Evolutionary conservation across 2,888 invertebrate species (phyloP), one percentile per base, ranked within the genome.

Genomic region (Catotricha subobsoleta): DNA sequence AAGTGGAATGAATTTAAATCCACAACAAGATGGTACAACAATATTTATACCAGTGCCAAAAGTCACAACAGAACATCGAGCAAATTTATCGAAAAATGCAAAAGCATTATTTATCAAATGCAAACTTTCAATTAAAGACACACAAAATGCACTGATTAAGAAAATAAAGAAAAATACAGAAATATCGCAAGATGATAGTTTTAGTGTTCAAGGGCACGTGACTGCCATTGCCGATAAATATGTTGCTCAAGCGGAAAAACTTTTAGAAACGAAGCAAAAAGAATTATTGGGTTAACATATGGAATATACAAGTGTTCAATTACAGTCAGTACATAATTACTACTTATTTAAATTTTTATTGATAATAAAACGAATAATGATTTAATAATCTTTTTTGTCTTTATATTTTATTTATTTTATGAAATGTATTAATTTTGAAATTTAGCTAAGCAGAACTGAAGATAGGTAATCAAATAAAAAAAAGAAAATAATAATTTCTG

Each of bases 11-110:
- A 90, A 90, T 60, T 64, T 94, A 42, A 92, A 87, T 65, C 90
- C 92, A 0, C 92, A 94, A 57, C 90, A 91, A 60, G 94, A 95
- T 56, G 91, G 91, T 18, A 90, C 87, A 2, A 84, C 82, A 2
- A 61, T 95, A 37, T 92, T 74, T 60, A 70, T 95, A 40, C 83
- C 87, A 28, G 72, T 91, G 48, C 90, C 92, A 10, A 91, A 88
- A 62, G 81, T 97, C 0, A 94, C 95, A 0, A 82, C 82, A 56
- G 94, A 97, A 57, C 83, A 92, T 54, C 69, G 95, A 48, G 92
- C 94, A 63, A 72, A 70, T 44, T 66, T 97, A 44, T 77, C 84
- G 0, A 90, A 87, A 63, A 84, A 77, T 68, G 92, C 94, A 0
- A 91, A 87, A 63, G 65, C 68, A 1, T 54, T 88, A 39, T 87